Evolutionary conservation across 2,888 invertebrate species (phyloP).

Genomic region (Thymelicus lineola): DNA sequence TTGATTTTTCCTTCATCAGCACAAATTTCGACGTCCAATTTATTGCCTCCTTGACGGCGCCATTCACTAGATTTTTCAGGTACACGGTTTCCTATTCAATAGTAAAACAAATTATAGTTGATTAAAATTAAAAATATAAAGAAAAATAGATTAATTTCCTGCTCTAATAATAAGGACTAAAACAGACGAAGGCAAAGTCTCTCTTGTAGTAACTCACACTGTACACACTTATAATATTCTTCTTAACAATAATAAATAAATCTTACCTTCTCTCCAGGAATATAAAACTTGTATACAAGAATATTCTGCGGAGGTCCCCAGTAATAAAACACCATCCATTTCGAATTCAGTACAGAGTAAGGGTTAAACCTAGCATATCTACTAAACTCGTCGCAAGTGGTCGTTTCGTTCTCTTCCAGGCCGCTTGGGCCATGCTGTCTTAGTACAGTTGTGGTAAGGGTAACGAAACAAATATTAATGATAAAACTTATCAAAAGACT

Average conservation of each 20-base stretch:
- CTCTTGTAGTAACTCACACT: too few relatives aligned
- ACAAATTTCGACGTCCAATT: constrained; percentile 60
- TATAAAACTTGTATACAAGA: constrained; percentile 48
- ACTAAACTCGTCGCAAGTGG: constrained; percentile 60
- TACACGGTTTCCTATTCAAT: constrained; percentile 50
- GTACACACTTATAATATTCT: too few relatives aligned
- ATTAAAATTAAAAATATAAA: too few relatives aligned
- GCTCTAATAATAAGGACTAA: too few relatives aligned
- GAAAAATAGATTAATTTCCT: too few relatives aligned
- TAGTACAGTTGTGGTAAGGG: neutral
- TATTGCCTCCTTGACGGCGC: constrained; percentile 50
- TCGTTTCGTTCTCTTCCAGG: constrained; percentile 48
- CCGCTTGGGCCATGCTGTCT: constrained; percentile 45
- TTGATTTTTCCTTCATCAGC: constrained; percentile 51
- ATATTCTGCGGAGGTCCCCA: constrained; percentile 50
- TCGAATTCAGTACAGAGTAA: constrained; percentile 54
- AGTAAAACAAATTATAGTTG: neutral
- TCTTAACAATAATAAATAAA: neutral
- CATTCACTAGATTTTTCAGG: constrained; percentile 53
- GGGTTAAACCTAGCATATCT: constrained; percentile 65
- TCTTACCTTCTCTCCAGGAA: constrained; percentile 57
- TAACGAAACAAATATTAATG: constrained; percentile 1
- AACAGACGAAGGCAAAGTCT: too few relatives aligned
- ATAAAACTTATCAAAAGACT: neutral
- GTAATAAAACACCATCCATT: constrained; percentile 66